Evolutionary conservation across 2,797 vertebrate genomes (phyloP).

Genomic region (Esox lucius): DNA sequence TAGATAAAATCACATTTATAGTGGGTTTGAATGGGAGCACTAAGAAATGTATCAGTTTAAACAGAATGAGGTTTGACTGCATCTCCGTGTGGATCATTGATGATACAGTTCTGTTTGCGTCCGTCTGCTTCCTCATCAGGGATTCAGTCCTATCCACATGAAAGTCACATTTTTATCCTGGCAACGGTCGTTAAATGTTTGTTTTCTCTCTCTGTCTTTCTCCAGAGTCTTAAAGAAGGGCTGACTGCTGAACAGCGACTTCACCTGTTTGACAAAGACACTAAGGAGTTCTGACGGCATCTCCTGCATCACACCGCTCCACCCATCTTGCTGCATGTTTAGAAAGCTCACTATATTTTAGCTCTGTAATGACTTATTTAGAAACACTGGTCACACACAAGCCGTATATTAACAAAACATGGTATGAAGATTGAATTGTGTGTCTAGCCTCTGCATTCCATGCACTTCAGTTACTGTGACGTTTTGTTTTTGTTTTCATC

Average conservation of each 20-base stretch:
- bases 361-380: conserved; percentile 73
- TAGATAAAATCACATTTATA: not conserved
- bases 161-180: not conserved
- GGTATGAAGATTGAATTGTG: conserved; percentile 79
- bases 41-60: not conserved
- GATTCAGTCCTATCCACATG: not conserved
- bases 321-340: conserved; percentile 71
- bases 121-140: not conserved
- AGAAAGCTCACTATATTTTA: conserved; percentile 74
- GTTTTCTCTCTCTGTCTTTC: conserved; percentile 6
- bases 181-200: conserved; percentile 3
- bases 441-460: conserved; percentile 77
- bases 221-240: conserved; percentile 82
- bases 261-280: conserved; percentile 82
- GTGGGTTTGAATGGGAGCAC: not conserved
- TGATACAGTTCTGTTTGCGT: not conserved
- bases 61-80: not conserved
- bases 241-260: conserved; percentile 82
- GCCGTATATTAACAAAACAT: conserved; percentile 68
- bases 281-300: conserved; percentile 80
- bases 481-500: conserved; percentile 58
- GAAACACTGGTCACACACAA: conserved; percentile 77
- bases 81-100: not conserved
- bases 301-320: conserved; percentile 10
- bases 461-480: conserved; percentile 85